A percentile compares a stretch with the other conserved stretches of the same genome.
Conservation (phyloP, 1,140 invertebrate genomes). For the Lepeophtheirus salmonis region DNA sequence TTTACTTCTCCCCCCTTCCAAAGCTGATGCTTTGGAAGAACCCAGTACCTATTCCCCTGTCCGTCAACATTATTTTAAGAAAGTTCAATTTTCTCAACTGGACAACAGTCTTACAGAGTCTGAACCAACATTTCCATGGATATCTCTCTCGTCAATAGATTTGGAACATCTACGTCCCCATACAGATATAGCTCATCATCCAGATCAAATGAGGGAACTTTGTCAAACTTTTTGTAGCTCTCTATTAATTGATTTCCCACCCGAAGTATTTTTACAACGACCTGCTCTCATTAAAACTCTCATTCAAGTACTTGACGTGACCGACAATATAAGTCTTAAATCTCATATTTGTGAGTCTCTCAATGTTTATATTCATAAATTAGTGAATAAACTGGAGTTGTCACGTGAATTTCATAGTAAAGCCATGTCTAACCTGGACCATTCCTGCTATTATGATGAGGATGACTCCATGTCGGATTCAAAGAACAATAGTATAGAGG, state of each 20-base stretch:
- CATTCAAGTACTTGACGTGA: not conserved
- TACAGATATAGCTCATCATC: too few relatives aligned
- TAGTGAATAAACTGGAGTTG: too few relatives aligned
- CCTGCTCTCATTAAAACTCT: not conserved
- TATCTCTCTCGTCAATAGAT: not conserved
- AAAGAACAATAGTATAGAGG: too few relatives aligned
- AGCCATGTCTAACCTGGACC: too few relatives aligned
- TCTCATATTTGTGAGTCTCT: not conserved
- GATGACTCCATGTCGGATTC: too few relatives aligned
- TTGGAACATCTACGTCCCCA: not conserved
- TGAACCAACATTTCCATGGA: not conserved
- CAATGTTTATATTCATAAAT: too few relatives aligned
- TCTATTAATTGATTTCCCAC: not conserved
- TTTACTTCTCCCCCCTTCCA: not conserved
- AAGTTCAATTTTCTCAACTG: not conserved
- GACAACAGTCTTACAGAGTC: not conserved
- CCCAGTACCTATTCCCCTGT: not conserved
- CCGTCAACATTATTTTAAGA: not conserved
- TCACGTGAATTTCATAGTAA: too few relatives aligned
- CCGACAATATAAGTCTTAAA: not conserved
- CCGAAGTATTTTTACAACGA: not conserved
- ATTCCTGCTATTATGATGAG: too few relatives aligned
- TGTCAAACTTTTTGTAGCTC: not conserved
- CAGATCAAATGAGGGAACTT: too few relatives aligned
- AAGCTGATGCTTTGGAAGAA: not conserved